phyloP scores from a whole-genome alignment of 2,888 invertebrate genomes.

The Pandemis corylana region DNA sequence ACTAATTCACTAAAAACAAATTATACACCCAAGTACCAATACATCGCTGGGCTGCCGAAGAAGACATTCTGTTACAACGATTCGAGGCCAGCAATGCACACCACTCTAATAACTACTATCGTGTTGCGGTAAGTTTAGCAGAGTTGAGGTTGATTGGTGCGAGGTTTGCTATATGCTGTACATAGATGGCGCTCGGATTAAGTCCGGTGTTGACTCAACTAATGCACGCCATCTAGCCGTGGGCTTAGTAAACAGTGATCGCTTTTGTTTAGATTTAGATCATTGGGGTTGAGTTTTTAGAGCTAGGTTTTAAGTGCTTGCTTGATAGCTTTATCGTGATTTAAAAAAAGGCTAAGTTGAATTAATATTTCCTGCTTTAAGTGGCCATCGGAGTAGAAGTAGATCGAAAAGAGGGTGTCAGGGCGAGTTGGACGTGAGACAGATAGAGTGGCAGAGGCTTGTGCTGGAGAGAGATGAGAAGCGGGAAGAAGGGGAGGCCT shows the following conservation, averaged over 20 bases:
- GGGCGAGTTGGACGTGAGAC: no score
- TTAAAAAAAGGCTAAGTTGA: not conserved
- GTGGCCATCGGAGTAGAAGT: no score
- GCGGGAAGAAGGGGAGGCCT: no score
- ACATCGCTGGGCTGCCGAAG: not conserved
- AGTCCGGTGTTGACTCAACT: constrained; percentile 71
- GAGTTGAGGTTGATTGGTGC: not conserved
- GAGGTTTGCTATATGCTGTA: constrained; percentile 5
- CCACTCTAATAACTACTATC: not conserved
- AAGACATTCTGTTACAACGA: not conserved
- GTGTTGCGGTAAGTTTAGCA: not conserved
- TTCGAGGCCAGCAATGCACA: not conserved
- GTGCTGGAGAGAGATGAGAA: no score
- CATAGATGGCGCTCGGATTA: constrained; percentile 59
- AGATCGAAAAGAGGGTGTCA: no score
- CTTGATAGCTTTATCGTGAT: not conserved
- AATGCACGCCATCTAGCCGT: constrained; percentile 83
- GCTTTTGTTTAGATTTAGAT: constrained; percentile 75
- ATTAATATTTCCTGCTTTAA: not conserved
- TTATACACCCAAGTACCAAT: not conserved
- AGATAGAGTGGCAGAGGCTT: no score
- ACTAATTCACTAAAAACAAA: not conserved
- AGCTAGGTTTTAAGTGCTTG: not conserved
- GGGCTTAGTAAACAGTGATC: constrained; percentile 73
- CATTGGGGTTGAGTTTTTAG: constrained; percentile 47